Evolutionary conservation across 2,113 vertebrate species (phyloP).

Genomic region (Pluvialis apricaria): DNA sequence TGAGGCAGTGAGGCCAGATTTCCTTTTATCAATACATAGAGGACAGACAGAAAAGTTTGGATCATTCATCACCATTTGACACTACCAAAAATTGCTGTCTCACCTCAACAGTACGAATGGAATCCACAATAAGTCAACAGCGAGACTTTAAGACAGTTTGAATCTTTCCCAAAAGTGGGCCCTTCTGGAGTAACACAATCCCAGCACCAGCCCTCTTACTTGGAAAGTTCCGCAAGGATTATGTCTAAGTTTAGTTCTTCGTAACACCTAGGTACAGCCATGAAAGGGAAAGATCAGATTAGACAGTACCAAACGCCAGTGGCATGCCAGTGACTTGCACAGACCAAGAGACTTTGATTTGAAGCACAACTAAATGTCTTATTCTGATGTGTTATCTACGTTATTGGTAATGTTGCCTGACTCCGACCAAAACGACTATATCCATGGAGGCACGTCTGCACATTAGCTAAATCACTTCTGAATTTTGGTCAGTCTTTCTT

Average conservation of each 20-base stretch:
- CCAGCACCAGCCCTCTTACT: neutral
- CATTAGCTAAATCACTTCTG: neutral
- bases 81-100: neutral
- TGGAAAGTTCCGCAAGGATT: neutral
- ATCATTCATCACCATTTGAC: neutral
- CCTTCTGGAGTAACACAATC: neutral
- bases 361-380: neutral
- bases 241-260: neutral
- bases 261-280: neutral
- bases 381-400: neutral
- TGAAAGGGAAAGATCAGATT: neutral
- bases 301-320: neutral
- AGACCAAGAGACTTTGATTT: neutral
- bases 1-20: neutral
- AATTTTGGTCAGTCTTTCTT: neutral
- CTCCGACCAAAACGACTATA: neutral
- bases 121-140: neutral
- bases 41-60: neutral
- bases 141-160: neutral
- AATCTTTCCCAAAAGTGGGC: neutral
- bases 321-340: neutral
- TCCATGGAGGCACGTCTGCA: neutral
- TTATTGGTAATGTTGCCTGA: neutral
- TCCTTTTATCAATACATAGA: neutral
- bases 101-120: neutral